Percentiles rank a stretch among this genome's conserved stretches.
Evolutionary conservation across 2,888 invertebrate species (phyloP).

Genomic region (Mimas tiliae): DNA sequence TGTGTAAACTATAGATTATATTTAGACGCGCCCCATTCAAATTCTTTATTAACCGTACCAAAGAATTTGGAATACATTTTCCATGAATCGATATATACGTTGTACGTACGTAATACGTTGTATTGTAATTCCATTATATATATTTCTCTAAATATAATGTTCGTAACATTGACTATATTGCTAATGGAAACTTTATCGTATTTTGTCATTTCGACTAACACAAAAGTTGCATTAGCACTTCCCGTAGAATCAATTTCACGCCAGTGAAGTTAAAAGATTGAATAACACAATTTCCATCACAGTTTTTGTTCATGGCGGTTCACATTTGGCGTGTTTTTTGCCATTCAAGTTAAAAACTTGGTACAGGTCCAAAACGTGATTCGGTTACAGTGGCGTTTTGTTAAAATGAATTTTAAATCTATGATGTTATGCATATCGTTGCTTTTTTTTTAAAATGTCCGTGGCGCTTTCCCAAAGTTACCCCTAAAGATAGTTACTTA

Average conservation of each 20-base stretch:
- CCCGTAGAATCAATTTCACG: constrained; percentile 22
- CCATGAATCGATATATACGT: not conserved
- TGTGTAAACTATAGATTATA: not conserved
- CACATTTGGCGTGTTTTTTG: constrained; percentile 22
- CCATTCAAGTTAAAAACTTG: constrained; percentile 21
- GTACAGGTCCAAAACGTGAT: constrained; percentile 17
- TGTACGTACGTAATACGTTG: not conserved
- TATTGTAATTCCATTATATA: not conserved
- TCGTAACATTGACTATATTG: not conserved
- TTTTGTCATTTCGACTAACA: constrained; percentile 14
- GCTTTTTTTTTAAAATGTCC: not conserved
- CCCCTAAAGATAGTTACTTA: not conserved
- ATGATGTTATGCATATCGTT: not conserved
- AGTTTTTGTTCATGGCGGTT: not conserved
- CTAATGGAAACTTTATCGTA: not conserved
- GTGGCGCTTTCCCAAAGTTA: not conserved
- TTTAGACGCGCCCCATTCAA: not conserved
- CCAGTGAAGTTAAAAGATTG: constrained; percentile 24
- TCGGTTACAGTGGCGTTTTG: constrained; percentile 22
- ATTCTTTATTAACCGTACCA: not conserved
- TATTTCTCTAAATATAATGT: not conserved
- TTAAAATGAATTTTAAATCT: constrained; percentile 19
- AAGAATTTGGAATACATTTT: not conserved
- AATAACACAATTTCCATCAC: constrained; percentile 17
- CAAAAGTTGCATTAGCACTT: constrained; percentile 20